A percentile compares a stretch with the other conserved stretches of the same genome.
Evolutionary conservation across 2,888 invertebrate genomes (phyloP).

Genomic region (Peribatodes rhomboidaria): DNA sequence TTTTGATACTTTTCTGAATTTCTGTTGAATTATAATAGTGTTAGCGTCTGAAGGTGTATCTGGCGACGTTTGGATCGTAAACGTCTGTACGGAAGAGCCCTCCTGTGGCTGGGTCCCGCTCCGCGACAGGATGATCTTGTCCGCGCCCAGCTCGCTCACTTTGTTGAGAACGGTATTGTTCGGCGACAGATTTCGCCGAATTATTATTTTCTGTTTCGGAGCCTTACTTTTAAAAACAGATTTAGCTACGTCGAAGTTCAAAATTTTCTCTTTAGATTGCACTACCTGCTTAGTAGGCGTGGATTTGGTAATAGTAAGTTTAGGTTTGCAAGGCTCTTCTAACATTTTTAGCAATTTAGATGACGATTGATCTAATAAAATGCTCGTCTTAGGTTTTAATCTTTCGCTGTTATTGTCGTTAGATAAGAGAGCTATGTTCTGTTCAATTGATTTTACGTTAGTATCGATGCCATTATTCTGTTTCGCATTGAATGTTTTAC

Average conservation of each 20-base stretch:
- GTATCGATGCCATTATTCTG: slow-evolving; percentile 62
- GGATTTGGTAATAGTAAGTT: slow-evolving; percentile 61
- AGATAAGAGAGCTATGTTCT: slow-evolving; percentile 61
- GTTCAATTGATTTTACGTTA: slow-evolving; percentile 54
- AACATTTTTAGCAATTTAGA: slow-evolving; percentile 87
- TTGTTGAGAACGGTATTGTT: slow-evolving; percentile 71
- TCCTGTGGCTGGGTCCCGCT: slow-evolving; percentile 67
- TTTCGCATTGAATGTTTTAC: slow-evolving; percentile 48
- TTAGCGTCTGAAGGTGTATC: slow-evolving; percentile 69
- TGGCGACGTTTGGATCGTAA: slow-evolving; percentile 76
- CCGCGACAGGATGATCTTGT: slow-evolving; percentile 79
- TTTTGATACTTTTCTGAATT: slow-evolving; percentile 72
- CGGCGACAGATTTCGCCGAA: slow-evolving; percentile 69
- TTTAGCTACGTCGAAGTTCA: slow-evolving; percentile 80
- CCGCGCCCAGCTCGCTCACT: slow-evolving; percentile 68
- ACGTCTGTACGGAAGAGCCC: slow-evolving; percentile 76
- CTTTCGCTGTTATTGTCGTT: slow-evolving; percentile 63
- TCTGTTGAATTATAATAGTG: slow-evolving; percentile 76
- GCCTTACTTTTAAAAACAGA: slow-evolving; percentile 67
- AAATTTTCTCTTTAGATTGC: slow-evolving; percentile 77
- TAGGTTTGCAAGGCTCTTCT: slow-evolving; percentile 78
- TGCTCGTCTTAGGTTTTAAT: slow-evolving; percentile 57
- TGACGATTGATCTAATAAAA: slow-evolving; percentile 74
- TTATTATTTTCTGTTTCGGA: slow-evolving; percentile 80
- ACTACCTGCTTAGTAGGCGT: slow-evolving; percentile 67